Conservation (phyloP, 2,888 invertebrate genomes). For the Pherbina coryleti region DNA sequence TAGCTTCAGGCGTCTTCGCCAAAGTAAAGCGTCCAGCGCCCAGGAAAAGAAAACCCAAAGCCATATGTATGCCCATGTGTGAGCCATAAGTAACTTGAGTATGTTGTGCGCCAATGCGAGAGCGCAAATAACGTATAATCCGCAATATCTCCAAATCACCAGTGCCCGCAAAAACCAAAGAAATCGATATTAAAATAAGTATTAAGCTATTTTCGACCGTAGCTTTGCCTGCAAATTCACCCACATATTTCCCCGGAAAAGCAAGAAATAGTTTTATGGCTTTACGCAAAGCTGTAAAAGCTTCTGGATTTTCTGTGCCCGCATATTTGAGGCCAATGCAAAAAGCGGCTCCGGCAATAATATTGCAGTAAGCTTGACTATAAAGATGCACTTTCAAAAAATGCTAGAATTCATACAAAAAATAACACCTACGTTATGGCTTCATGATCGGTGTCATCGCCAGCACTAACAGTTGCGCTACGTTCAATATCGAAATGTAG, state of each 20-base stretch:
- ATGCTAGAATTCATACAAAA: slow-evolving; percentile 24
- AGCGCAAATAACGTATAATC: slow-evolving; percentile 85
- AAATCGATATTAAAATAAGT: slow-evolving; percentile 80
- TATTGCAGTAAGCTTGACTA: slow-evolving; percentile 97
- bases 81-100: slow-evolving; percentile 88
- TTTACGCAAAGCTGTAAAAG: slow-evolving; percentile 78
- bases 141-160: slow-evolving; percentile 88
- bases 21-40: slow-evolving; percentile 93
- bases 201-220: slow-evolving; percentile 92
- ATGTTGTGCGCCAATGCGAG: slow-evolving; percentile 80
- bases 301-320: slow-evolving; percentile 87
- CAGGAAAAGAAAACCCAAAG: slow-evolving; percentile 91
- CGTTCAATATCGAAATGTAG: slow-evolving; percentile 83
- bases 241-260: slow-evolving; percentile 77
- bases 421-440: slow-evolving; percentile 83
- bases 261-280: slow-evolving; percentile 66
- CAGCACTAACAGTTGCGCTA: slow-evolving; percentile 75
- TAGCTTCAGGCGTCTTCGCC: slow-evolving; percentile 83
- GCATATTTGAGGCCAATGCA: slow-evolving; percentile 94
- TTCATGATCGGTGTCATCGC: slow-evolving; percentile 83
- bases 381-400: slow-evolving; percentile 51
- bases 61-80: slow-evolving; percentile 96
- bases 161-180: slow-evolving; percentile 92
- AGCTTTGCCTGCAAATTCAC: slow-evolving; percentile 89
- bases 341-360: slow-evolving; percentile 94